A percentile compares a stretch with the other conserved stretches of the same genome.
Evolutionary conservation across 2,797 vertebrate species (phyloP).

Genomic region (Picus viridis): DNA sequence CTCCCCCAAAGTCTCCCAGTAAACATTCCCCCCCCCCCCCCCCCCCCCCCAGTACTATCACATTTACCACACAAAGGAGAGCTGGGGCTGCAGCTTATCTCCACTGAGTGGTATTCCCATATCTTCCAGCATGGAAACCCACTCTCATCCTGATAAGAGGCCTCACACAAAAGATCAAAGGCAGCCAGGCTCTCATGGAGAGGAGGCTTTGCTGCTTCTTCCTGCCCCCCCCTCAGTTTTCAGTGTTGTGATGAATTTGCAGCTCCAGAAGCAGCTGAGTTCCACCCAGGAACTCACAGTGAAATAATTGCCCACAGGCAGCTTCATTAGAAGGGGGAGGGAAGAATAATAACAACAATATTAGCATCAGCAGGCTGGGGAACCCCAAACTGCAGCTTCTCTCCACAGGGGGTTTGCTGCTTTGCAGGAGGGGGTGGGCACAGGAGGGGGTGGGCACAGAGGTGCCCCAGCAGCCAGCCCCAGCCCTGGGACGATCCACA

Average conservation of each 20-base stretch:
- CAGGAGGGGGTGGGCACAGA: background rate
- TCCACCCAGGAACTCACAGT: conserved; percentile 39
- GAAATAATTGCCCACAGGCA: conserved; percentile 33
- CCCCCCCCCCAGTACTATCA: conserved; percentile 1
- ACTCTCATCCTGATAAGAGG: conserved; percentile 54
- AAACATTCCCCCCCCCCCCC: conserved; percentile 30
- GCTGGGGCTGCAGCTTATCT: conserved; percentile 57
- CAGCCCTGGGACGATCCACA: too few relatives aligned
- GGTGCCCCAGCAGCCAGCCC: background rate
- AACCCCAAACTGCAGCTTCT: background rate
- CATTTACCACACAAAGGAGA: conserved; percentile 53
- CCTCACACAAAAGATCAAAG: conserved; percentile 74
- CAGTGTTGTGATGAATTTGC: background rate
- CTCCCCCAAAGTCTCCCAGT: conserved; percentile 29
- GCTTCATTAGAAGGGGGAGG: background rate
- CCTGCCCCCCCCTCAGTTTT: too few relatives aligned
- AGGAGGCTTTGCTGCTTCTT: background rate
- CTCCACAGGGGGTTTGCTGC: background rate
- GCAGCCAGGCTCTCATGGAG: conserved; percentile 35
- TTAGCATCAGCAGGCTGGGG: rapidly evolving
- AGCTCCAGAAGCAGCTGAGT: background rate
- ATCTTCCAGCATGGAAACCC: conserved; percentile 57
- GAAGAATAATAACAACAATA: background rate
- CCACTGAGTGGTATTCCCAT: conserved; percentile 34
- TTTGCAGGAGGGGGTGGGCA: too few relatives aligned